Conservation (phyloP, 2,888 invertebrate species). For the Drosophila ustulata region DNA sequence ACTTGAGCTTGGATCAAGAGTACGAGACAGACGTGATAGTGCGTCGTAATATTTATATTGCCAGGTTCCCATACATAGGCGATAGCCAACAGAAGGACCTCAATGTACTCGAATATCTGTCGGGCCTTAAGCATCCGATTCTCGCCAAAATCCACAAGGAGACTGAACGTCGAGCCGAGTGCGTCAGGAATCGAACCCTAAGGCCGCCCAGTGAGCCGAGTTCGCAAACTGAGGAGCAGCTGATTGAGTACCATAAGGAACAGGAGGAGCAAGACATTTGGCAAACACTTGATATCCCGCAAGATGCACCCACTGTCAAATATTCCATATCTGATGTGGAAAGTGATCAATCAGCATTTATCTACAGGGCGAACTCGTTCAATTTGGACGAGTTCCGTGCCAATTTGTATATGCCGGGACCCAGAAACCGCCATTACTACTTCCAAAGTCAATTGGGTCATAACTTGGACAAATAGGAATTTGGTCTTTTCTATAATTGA, state of each 20-base stretch:
- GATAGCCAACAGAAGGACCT: conserved; percentile 53
- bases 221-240: conserved; percentile 1
- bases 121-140: conserved; percentile 64
- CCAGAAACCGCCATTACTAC: conserved; percentile 63
- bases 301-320: too few relatives aligned
- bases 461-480: neutral
- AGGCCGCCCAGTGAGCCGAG: conserved; percentile 1
- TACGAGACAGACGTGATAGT: conserved; percentile 73
- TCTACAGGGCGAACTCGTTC: conserved; percentile 65
- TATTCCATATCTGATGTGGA: neutral
- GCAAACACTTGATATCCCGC: conserved; percentile 19
- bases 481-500: neutral
- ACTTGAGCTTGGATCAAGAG: conserved; percentile 68
- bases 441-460: conserved; percentile 32
- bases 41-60: conserved; percentile 69
- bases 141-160: conserved; percentile 27
- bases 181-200: conserved; percentile 25
- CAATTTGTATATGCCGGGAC: conserved; percentile 67
- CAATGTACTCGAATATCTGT: conserved; percentile 59
- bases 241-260: conserved; percentile 19
- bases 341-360: conserved; percentile 31
- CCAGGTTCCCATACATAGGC: conserved; percentile 62
- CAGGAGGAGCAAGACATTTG: conserved; percentile 57
- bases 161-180: conserved; percentile 31
- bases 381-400: conserved; percentile 58